Conservation (phyloP, 2,113 vertebrate genomes). For the Hemiprocne comata region DNA sequence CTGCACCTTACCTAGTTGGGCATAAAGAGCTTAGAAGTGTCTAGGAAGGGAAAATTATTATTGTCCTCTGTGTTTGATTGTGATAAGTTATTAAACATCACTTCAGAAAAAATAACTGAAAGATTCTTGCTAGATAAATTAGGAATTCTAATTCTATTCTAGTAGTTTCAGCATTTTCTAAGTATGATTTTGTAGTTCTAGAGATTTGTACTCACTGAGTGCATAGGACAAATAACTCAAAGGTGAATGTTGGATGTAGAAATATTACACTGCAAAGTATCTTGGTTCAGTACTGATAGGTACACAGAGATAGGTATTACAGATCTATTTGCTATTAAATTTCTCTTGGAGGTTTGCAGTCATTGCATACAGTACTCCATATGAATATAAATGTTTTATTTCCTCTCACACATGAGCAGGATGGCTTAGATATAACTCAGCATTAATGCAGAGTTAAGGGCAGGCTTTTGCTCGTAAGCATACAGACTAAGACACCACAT, state of each 20-base stretch:
- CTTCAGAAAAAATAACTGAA: background rate
- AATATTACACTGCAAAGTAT: background rate
- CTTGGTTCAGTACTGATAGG: background rate
- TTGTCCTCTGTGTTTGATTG: background rate
- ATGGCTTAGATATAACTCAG: background rate
- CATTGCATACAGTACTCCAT: background rate
- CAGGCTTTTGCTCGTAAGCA: background rate
- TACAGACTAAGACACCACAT: background rate
- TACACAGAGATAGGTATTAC: background rate
- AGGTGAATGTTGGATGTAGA: background rate
- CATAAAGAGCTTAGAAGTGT: conserved; percentile 9
- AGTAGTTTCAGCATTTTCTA: background rate
- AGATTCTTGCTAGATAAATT: background rate
- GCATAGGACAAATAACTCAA: background rate
- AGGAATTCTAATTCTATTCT: background rate
- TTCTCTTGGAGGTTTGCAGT: background rate
- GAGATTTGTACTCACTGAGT: background rate
- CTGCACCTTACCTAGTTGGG: conserved; percentile 13
- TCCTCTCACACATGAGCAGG: background rate
- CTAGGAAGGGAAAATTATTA: background rate
- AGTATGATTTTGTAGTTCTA: background rate
- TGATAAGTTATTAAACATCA: background rate
- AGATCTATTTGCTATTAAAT: background rate
- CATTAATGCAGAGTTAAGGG: background rate
- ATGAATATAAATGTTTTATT: background rate